phyloP scores from a whole-genome alignment of 2,888 invertebrate species.

The Acronicta psi region DNA sequence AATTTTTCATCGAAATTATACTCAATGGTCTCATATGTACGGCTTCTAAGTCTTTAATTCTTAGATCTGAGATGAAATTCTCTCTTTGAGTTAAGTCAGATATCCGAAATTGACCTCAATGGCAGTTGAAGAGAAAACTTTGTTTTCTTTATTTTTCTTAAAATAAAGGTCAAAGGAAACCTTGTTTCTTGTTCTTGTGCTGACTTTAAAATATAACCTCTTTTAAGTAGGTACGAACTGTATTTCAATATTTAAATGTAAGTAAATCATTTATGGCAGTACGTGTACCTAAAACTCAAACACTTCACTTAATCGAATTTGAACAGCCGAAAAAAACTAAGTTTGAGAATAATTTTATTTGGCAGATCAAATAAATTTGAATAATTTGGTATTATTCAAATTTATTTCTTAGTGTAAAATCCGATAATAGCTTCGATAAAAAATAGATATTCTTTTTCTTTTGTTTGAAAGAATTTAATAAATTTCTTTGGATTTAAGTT shows the following conservation, averaged over 20 bases:
- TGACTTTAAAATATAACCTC: conserved; percentile 14
- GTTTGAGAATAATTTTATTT: conserved; percentile 12
- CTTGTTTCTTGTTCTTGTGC: conserved; percentile 1
- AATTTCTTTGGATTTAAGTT: not conserved
- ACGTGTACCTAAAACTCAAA: not conserved
- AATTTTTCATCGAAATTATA: too few relatives aligned
- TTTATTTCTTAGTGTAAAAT: conserved; percentile 17
- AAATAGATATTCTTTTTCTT: conserved; percentile 3
- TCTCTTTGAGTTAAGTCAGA: too few relatives aligned
- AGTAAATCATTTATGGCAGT: conserved; percentile 15
- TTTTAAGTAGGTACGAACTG: conserved; percentile 1
- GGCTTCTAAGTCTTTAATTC: too few relatives aligned
- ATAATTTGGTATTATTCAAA: conserved; percentile 1
- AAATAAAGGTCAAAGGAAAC: conserved; percentile 1
- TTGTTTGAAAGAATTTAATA: not conserved
- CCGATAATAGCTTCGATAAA: conserved; percentile 10
- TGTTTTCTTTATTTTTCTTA: not conserved
- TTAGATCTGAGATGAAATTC: too few relatives aligned
- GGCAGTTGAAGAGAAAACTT: too few relatives aligned
- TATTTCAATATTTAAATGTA: conserved; percentile 18
- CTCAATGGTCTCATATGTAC: too few relatives aligned
- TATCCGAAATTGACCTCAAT: too few relatives aligned
- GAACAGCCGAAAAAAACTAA: conserved; percentile 13
- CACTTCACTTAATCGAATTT: conserved; percentile 18
- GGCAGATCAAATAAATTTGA: conserved; percentile 22